Percentiles rank a stretch among this genome's conserved stretches.
Evolutionary conservation across 2,113 vertebrate species (phyloP).

Genomic region (Pangasianodon hypophthalmus): DNA sequence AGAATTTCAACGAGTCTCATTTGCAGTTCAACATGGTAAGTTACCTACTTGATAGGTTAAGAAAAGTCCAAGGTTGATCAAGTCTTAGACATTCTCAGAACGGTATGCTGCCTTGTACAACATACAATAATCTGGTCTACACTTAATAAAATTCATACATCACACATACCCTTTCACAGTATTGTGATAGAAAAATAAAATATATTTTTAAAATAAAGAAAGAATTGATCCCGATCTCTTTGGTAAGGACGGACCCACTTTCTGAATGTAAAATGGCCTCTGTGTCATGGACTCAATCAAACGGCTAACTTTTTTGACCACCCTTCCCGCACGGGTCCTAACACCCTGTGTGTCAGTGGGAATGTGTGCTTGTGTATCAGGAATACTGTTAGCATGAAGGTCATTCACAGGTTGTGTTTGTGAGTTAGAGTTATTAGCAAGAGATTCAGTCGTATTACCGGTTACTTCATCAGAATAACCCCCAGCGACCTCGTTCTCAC

Average conservation of each 20-base stretch:
- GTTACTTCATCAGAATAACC: not conserved
- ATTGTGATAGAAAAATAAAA: too few relatives aligned
- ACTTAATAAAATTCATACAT: not conserved
- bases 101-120: not conserved
- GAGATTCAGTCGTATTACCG: not conserved
- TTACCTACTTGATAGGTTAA: not conserved
- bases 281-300: too few relatives aligned
- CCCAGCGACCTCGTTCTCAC: not conserved
- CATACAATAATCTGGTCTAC: not conserved
- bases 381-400: not conserved
- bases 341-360: too few relatives aligned
- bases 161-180: not conserved
- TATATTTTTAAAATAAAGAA: not conserved
- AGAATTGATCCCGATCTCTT: not conserved
- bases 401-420: not conserved
- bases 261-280: too few relatives aligned
- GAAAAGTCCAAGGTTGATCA: not conserved
- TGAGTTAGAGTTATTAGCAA: not conserved
- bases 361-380: not conserved
- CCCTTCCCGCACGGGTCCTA: too few relatives aligned
- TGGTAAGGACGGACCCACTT: not conserved
- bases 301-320: not conserved
- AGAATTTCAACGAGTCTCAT: too few relatives aligned
- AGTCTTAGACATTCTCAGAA: not conserved
- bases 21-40: too few relatives aligned